Evolutionary conservation across 2,113 vertebrate genomes (phyloP).

Genomic region (Eulemur macaco): DNA sequence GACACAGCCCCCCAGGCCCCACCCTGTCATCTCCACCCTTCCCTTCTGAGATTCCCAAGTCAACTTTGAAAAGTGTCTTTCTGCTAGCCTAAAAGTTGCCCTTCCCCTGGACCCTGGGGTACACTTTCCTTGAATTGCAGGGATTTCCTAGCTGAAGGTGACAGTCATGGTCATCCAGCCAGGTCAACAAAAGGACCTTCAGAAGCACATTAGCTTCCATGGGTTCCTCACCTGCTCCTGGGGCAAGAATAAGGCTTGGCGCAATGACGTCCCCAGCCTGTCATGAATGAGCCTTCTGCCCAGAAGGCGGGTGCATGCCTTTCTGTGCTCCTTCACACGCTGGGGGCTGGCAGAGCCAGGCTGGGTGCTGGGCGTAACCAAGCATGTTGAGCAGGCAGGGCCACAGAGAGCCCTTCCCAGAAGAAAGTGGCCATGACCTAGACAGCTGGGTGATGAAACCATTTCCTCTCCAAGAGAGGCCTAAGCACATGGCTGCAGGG

Average conservation of each 20-base stretch:
- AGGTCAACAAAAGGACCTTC: background rate
- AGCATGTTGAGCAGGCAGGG: background rate
- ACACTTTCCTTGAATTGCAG: background rate
- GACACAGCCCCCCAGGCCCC: background rate
- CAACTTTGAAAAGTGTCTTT: background rate
- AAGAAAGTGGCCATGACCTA: slow-evolving; percentile 68
- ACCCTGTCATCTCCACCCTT: background rate
- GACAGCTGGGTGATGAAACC: slow-evolving; percentile 62
- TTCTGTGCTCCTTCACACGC: background rate
- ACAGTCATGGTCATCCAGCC: background rate
- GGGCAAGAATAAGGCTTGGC: background rate
- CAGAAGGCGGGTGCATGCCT: background rate
- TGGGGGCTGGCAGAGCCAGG: background rate
- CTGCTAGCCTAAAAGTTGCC: background rate
- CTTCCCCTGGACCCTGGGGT: background rate
- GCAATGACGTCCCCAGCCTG: background rate
- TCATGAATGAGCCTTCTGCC: background rate
- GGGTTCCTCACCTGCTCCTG: background rate
- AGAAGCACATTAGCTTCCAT: background rate
- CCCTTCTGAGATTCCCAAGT: background rate
- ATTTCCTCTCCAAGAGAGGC: slow-evolving; percentile 50
- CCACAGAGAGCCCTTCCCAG: slow-evolving; percentile 31
- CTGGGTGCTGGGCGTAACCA: background rate
- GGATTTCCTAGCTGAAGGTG: background rate
- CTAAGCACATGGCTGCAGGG: background rate